Percentiles rank a stretch among this genome's conserved stretches.
Conservation (phyloP, 2,888 invertebrate genomes). For the Athalia circularis region DNA sequence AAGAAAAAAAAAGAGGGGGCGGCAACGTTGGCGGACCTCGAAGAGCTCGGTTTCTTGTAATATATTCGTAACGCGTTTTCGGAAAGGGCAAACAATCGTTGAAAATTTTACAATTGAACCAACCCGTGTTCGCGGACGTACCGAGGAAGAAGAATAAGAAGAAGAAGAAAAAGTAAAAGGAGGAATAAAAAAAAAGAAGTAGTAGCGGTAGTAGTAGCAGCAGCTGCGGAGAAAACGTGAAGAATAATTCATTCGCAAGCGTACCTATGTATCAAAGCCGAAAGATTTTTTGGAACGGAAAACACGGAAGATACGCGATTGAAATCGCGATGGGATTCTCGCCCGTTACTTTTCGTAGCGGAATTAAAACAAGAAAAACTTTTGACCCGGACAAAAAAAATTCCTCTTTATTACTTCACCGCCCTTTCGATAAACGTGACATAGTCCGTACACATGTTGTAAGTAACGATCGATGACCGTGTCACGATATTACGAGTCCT, state of each 20-base stretch:
- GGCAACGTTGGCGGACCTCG: not conserved
- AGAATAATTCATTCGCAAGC: constrained; percentile 23
- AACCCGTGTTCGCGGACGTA: not conserved
- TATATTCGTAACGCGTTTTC: constrained; percentile 33
- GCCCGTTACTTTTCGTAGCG: not conserved
- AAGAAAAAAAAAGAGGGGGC: not conserved
- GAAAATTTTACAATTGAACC: constrained; percentile 22
- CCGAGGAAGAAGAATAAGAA: not conserved
- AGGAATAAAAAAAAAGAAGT: too few species aligned
- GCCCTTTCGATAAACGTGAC: not conserved
- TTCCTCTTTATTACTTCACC: too few species aligned
- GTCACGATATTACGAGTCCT: not conserved
- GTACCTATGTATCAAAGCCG: not conserved
- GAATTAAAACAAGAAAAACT: not conserved
- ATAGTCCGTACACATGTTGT: not conserved
- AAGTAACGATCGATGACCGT: constrained; percentile 19
- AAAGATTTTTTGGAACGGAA: not conserved
- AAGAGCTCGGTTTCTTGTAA: not conserved
- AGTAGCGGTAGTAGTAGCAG: constrained; percentile 8
- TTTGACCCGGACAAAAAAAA: too few species aligned
- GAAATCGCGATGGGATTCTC: not conserved
- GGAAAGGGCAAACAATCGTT: constrained; percentile 35
- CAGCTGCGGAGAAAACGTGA: constrained; percentile 22
- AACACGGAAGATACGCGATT: not conserved
- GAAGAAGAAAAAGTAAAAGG: too few species aligned